Percentiles rank a stretch among this genome's conserved stretches.
phyloP scores from a whole-genome alignment of 2,113 vertebrate genomes.

The Oncorhynchus masou region DNA sequence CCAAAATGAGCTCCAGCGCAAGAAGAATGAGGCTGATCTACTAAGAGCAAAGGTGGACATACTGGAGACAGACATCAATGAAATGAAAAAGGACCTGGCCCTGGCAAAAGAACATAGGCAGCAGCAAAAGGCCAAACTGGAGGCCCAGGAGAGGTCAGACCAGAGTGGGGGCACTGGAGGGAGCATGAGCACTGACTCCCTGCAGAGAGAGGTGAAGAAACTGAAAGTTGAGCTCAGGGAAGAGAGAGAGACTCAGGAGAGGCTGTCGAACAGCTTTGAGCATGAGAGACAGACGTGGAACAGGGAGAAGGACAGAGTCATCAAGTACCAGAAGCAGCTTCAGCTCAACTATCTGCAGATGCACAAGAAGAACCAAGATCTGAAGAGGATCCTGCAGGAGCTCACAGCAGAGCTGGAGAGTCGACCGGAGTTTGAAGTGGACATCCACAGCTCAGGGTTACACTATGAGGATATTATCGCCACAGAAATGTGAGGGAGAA shows the following conservation, averaged over 20 bases:
- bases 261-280: slow-evolving; percentile 83
- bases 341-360: slow-evolving; percentile 96
- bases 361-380: slow-evolving; percentile 91
- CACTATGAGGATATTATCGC: slow-evolving; percentile 91
- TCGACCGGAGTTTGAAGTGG: slow-evolving; percentile 77
- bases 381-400: slow-evolving; percentile 90
- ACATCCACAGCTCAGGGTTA: slow-evolving; percentile 77
- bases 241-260: slow-evolving; percentile 81
- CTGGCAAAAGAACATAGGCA: slow-evolving; percentile 69
- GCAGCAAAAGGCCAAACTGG: slow-evolving; percentile 39
- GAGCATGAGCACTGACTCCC: slow-evolving; percentile 51
- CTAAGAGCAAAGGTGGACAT: slow-evolving; percentile 87
- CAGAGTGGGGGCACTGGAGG: slow-evolving; percentile 2
- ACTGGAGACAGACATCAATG: slow-evolving; percentile 84
- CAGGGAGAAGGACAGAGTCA: slow-evolving; percentile 94
- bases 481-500: slow-evolving; percentile 85
- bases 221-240: slow-evolving; percentile 82
- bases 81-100: slow-evolving; percentile 77
- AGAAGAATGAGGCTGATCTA: slow-evolving; percentile 90
- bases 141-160: slow-evolving; percentile 16
- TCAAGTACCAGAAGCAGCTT: slow-evolving; percentile 95
- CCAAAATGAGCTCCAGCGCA: slow-evolving; percentile 91
- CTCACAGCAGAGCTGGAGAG: slow-evolving; percentile 78
- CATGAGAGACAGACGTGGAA: slow-evolving; percentile 88
- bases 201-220: slow-evolving; percentile 84